Base-by-base conservation (phyloP, 2,797 vertebrate species). In the Spondyliosoma cantharus region DNA sequence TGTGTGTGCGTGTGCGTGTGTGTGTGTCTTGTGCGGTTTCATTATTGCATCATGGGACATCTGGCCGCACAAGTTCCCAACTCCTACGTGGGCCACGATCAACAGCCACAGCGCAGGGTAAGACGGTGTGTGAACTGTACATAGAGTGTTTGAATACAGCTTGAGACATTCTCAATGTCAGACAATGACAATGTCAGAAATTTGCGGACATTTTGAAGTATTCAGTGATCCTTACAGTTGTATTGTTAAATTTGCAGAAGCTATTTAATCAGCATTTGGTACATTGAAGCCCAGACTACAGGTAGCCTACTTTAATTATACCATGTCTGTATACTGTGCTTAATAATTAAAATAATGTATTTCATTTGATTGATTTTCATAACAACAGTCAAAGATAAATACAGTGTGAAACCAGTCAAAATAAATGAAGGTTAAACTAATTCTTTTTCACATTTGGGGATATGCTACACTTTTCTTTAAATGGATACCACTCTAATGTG, bases 11-110 rank as follows among this genome's bases (percentile, higher is more conserved):
- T 71, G 0, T 68, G 53, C 61, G n/a, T 80, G 22, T 77, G 29
- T 72, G 67, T 37, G 50, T 60, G 66, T 84, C 61, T 83, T 84
- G 73, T 82, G 80, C 62, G 73, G 64, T 32, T 32, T 70, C 62
- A 85, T 87, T 86, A 84, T 25, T 61, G 62, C 29, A 61, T 86
- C 86, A 85, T 76, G 80, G 53, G 85, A 87, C 78, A 48, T 59
- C 58, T 62, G 50, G 29, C 50, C 16, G 11, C 24, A 43, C 53
- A 58, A 19, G 49, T 73, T 73, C 56, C 24, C 65, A 43, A 22
- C 3, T 71, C 56, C 80, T 53, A 63, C 3, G 19, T 65, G 43
- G 66, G 42, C 27, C 46, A 62, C 24, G 68, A 24, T 56, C 50
- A 74, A 46, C 71, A 80, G 13, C 62, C 67, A 48, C 14, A 60